These are phyloP conservation scores for Caenorhabditis panamensis DNA, from an alignment of 2,888 invertebrate species.

Conservation along the genomic window DNA sequence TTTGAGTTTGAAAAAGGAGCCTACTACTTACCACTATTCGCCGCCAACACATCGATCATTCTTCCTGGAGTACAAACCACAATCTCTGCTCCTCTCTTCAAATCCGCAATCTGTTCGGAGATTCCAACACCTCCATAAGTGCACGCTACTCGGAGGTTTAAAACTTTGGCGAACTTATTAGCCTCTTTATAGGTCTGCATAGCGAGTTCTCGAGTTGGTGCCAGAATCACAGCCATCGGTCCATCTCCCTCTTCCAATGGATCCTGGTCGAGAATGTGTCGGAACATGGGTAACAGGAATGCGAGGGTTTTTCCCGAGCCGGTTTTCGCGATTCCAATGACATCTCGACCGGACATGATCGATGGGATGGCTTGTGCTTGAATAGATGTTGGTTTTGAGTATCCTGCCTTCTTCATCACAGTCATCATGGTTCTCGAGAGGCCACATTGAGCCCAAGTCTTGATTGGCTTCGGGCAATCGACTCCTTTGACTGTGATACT, in stretches of 20 bases:
- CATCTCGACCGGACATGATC: conserved; percentile 89
- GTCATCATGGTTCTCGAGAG: conserved; percentile 96
- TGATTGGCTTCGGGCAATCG: conserved; percentile 89
- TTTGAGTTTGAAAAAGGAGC: too few relatives aligned
- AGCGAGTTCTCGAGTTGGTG: conserved; percentile 96
- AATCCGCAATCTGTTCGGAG: conserved; percentile 94
- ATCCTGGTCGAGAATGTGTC: conserved; percentile 95
- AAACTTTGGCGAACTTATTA: conserved; percentile 90
- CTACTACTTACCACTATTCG: conserved; percentile 92
- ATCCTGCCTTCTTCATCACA: conserved; percentile 89
- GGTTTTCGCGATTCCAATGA: conserved; percentile 91
- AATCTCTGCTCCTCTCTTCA: conserved; percentile 96
- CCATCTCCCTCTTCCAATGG: conserved; percentile 96
- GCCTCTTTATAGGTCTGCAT: conserved; percentile 99
- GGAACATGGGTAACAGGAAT: conserved; percentile 96
- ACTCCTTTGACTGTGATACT: conserved; percentile 87
- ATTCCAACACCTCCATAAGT: conserved; percentile 99
- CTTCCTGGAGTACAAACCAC: conserved; percentile 99
- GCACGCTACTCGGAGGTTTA: conserved; percentile 90
- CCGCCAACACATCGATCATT: conserved; percentile 99
- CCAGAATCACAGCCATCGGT: conserved; percentile 97
- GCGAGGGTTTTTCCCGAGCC: conserved; percentile 99
- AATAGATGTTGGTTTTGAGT: conserved; percentile 98
- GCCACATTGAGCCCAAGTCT: conserved; percentile 98
- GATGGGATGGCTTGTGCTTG: conserved; percentile 94